A percentile compares a stretch with the other conserved stretches of the same genome.
phyloP scores from a whole-genome alignment of 37 sponge, comb jelly and placozoan species.

The Beroe ovata region DNA sequence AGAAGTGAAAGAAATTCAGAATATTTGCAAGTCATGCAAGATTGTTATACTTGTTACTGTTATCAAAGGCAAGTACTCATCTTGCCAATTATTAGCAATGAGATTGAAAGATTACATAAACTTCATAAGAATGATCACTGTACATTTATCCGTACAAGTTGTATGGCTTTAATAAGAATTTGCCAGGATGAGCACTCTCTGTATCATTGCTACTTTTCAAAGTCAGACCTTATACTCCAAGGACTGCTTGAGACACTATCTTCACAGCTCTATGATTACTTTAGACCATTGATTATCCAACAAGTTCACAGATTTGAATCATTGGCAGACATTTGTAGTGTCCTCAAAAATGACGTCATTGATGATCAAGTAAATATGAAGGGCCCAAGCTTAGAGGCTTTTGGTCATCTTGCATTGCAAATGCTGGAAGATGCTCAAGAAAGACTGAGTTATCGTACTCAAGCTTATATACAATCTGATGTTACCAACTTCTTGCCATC shows the following conservation, averaged over 20 bases:
- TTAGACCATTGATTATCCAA: slow-evolving; percentile 90
- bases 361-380: slow-evolving; percentile 67
- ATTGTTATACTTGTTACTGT: slow-evolving; percentile 62
- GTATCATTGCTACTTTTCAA: slow-evolving; percentile 85
- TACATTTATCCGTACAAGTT: slow-evolving; percentile 71
- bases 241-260: slow-evolving; percentile 85
- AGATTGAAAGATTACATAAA: slow-evolving; percentile 27
- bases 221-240: slow-evolving; percentile 75
- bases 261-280: slow-evolving; percentile 79
- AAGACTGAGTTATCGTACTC: slow-evolving; percentile 91
- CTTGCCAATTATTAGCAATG: slow-evolving; percentile 5
- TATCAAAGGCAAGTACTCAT: slow-evolving; percentile 48
- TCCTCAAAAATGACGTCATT: slow-evolving; percentile 76
- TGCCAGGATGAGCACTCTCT: slow-evolving; percentile 95
- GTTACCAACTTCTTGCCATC: slow-evolving; percentile 84
- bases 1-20: slow-evolving; percentile 53
- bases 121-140: slow-evolving; percentile 49
- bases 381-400: slow-evolving; percentile 77
- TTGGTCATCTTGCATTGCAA: slow-evolving; percentile 78
- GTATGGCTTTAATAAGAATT: slow-evolving; percentile 84
- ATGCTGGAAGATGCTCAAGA: slow-evolving; percentile 95
- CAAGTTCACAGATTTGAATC: slow-evolving; percentile 87
- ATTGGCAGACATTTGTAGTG: slow-evolving; percentile 88
- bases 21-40: slow-evolving; percentile 58
- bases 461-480: slow-evolving; percentile 89